These are phyloP conservation scores for Bufo gargarizans DNA, from an alignment of 2,113 vertebrate species.

Conservation along the genomic window DNA sequence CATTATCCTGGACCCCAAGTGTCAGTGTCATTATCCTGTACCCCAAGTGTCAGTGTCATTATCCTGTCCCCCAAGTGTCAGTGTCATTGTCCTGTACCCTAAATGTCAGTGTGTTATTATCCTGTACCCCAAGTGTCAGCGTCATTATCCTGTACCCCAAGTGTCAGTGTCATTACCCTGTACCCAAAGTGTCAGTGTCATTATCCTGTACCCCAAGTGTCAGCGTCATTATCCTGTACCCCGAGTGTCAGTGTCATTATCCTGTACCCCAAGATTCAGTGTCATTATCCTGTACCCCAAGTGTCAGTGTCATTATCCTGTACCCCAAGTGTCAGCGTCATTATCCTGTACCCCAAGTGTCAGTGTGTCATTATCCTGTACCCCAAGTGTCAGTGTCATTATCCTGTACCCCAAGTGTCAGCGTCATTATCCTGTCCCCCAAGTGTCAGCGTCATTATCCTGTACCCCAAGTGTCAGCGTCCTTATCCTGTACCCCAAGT, in stretches of 20 bases:
- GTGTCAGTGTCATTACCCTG: too few species aligned
- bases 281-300: too few species aligned
- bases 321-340: not conserved
- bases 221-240: not conserved
- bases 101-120: not conserved
- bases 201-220: too few species aligned
- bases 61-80: not conserved
- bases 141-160: too few species aligned
- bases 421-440: not conserved
- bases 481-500: not conserved
- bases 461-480: not conserved
- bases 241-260: not conserved
- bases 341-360: too few species aligned
- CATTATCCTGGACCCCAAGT: not conserved
- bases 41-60: not conserved
- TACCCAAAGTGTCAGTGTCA: too few species aligned
- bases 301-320: not conserved
- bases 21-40: not conserved
- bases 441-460: not conserved
- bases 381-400: not conserved
- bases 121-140: too few species aligned
- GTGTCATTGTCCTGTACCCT: too few species aligned
- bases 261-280: too few species aligned
- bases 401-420: not conserved
- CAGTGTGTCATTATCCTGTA: not conserved